phyloP scores from a whole-genome alignment of 2,888 invertebrate genomes.

The Leptinotarsa rubiginosa region DNA sequence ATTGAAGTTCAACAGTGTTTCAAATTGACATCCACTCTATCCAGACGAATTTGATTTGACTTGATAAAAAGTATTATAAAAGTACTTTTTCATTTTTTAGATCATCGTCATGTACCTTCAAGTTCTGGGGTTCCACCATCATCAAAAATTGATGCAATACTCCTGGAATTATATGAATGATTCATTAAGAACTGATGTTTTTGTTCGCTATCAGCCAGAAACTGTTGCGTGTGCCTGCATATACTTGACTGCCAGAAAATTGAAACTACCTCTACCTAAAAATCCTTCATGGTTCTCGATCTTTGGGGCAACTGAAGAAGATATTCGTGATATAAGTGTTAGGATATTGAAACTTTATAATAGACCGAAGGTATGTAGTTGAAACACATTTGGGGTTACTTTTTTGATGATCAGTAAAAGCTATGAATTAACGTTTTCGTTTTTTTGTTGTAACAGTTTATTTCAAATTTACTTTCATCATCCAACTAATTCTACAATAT shows the following conservation, averaged over 20 bases:
- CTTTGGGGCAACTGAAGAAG: constrained; percentile 85
- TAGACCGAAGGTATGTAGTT: constrained; percentile 76
- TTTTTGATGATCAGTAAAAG: no score
- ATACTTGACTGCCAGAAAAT: constrained; percentile 90
- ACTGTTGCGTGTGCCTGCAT: constrained; percentile 99
- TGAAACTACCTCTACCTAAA: constrained; percentile 86
- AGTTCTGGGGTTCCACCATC: constrained; percentile 88
- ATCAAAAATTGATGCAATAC: constrained; percentile 91
- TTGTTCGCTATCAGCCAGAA: constrained; percentile 95
- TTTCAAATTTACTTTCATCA: no score
- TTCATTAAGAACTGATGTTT: constrained; percentile 95
- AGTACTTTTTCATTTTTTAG: constrained; percentile 61
- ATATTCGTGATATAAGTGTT: constrained; percentile 86
- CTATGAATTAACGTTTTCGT: no score
- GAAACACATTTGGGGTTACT: no score
- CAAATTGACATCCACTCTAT: no score
- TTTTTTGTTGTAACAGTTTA: no score
- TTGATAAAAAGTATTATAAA: neutral
- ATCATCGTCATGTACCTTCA: constrained; percentile 95
- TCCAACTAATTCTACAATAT: no score
- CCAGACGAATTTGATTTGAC: neutral
- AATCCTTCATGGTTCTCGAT: constrained; percentile 91
- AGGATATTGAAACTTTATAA: constrained; percentile 87
- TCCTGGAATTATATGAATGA: constrained; percentile 99
- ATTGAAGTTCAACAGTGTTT: no score